Conservation (phyloP, 2,797 vertebrate species). For the Lithobates pipiens region DNA sequence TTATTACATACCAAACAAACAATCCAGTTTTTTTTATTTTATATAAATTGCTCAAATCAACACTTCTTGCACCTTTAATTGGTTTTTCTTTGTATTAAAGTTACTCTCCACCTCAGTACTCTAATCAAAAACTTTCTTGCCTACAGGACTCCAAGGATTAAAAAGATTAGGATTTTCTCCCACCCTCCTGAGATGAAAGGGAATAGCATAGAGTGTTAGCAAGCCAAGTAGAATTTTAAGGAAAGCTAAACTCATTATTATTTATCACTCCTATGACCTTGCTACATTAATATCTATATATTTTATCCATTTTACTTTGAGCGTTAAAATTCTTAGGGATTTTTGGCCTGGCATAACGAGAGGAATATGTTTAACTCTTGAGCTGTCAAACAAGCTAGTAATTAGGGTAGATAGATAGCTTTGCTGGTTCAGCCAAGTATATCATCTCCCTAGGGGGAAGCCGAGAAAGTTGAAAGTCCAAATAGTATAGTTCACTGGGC, state of each 20-base stretch:
- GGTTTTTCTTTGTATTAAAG: constrained; percentile 32
- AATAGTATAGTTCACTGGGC: constrained; percentile 10
- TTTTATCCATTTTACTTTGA: constrained; percentile 44
- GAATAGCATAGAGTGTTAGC: constrained; percentile 36
- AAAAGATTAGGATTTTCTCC: constrained; percentile 67
- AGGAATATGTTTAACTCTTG: constrained; percentile 36
- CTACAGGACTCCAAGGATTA: constrained; percentile 68
- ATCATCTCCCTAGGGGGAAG: background rate
- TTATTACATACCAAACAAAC: background rate
- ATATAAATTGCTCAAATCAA: background rate
- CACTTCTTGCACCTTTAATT: constrained; percentile 15
- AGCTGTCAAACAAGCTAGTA: constrained; percentile 17
- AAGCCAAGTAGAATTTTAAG: constrained; percentile 45
- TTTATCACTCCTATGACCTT: constrained; percentile 74
- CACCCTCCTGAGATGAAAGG: constrained; percentile 72
- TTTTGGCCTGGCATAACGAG: constrained; percentile 9
- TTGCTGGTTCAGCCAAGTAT: constrained; percentile 4
- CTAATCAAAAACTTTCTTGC: constrained; percentile 43
- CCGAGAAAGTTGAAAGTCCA: background rate
- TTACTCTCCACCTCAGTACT: constrained; percentile 8
- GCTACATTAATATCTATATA: constrained; percentile 61
- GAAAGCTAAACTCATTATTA: constrained; percentile 68
- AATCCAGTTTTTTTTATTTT: background rate
- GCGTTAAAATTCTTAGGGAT: constrained; percentile 19
- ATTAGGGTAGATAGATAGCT: constrained; percentile 25